These are phyloP conservation scores for Patella vulgata DNA, from an alignment of 1,140 invertebrate genomes.

Conservation along the genomic window DNA sequence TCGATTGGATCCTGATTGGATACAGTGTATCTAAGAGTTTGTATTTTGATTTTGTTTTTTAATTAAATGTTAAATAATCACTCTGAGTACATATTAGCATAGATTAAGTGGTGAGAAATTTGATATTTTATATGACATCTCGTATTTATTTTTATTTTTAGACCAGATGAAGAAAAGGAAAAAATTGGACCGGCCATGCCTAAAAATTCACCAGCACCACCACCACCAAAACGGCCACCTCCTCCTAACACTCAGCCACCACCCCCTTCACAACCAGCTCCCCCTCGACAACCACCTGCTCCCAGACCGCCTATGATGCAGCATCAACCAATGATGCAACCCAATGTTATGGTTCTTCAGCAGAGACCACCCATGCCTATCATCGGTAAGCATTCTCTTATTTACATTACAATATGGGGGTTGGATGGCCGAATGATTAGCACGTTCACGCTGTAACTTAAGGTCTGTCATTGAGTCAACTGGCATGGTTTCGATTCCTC, in stretches of 20 bases:
- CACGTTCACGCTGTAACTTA: no score
- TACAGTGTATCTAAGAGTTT: no score
- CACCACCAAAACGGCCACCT: conserved; percentile 45
- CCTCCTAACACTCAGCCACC: conserved; percentile 33
- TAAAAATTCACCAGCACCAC: conserved; percentile 31
- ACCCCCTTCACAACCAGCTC: conserved; percentile 50
- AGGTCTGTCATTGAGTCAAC: no score
- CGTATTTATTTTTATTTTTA: conserved; percentile 31
- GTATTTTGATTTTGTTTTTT: no score
- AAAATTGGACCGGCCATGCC: conserved; percentile 69
- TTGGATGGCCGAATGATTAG: no score
- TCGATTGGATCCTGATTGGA: no score
- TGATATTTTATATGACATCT: background rate
- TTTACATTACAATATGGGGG: no score
- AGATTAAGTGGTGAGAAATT: no score
- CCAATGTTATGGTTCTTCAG: conserved; percentile 50
- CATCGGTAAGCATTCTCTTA: conserved; percentile 39
- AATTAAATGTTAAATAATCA: no score
- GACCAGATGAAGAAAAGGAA: conserved; percentile 92
- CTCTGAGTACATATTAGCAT: no score
- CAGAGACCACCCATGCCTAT: conserved; percentile 50
- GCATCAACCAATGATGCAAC: conserved; percentile 25
- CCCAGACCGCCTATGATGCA: conserved; percentile 40
- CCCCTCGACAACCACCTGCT: conserved; percentile 23
- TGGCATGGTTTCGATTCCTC: no score